phyloP scores from a whole-genome alignment of 2,797 vertebrate species.

The Arrhamphus sclerolepis region DNA sequence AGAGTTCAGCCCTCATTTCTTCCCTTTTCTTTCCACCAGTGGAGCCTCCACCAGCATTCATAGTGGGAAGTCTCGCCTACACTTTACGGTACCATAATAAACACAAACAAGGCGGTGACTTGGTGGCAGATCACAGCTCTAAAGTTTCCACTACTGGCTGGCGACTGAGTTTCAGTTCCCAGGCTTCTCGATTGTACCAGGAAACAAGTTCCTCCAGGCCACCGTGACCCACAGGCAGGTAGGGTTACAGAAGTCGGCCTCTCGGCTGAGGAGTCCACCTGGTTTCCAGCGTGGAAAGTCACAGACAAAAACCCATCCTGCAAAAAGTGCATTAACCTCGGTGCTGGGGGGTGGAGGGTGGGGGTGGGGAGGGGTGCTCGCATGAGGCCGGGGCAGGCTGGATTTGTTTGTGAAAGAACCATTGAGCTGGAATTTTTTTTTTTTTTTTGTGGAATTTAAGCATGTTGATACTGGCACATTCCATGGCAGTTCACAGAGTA shows the following conservation, averaged over 20 bases:
- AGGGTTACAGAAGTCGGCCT: constrained; percentile 47
- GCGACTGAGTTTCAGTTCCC: constrained; percentile 69
- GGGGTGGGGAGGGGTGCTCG: no score
- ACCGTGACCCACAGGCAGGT: constrained; percentile 32
- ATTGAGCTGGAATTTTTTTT: constrained; percentile 58
- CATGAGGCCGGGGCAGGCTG: constrained; percentile 33
- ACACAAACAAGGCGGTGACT: constrained; percentile 64
- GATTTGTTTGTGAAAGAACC: constrained; percentile 56
- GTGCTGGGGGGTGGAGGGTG: constrained; percentile 16
- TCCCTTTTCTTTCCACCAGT: constrained; percentile 37
- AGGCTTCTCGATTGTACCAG: constrained; percentile 70
- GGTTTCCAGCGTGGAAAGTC: constrained; percentile 4
- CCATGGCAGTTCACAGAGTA: constrained; percentile 28
- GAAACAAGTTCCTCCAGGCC: constrained; percentile 52
- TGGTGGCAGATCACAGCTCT: constrained; percentile 59
- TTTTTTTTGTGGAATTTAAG: constrained; percentile 50
- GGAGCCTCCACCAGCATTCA: constrained; percentile 29
- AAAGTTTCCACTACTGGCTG: constrained; percentile 58
- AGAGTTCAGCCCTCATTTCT: constrained; percentile 25
- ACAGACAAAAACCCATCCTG: no score
- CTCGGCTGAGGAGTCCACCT: constrained; percentile 18
- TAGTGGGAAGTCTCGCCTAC: constrained; percentile 41
- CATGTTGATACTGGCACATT: constrained; percentile 63
- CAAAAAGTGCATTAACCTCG: constrained; percentile 16
- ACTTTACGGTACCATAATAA: constrained; percentile 54